A percentile compares a stretch with the other conserved stretches of the same genome.
Evolutionary conservation across 2,888 invertebrate species (phyloP).

Genomic region (Tethea ocularis): DNA sequence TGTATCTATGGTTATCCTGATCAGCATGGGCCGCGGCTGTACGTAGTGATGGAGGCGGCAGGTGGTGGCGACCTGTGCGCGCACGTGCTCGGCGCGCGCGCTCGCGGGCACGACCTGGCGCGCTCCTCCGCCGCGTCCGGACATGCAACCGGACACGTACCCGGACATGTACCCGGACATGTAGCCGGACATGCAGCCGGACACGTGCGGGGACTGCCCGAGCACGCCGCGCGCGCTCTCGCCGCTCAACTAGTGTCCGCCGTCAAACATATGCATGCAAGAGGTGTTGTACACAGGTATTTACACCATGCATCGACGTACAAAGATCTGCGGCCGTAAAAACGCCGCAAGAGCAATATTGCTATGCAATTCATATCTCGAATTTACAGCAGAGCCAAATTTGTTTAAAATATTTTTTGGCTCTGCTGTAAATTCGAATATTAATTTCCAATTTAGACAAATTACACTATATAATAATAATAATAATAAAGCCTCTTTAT

Average conservation of each 20-base stretch:
- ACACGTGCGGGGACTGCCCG: constrained; percentile 55
- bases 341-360: no score
- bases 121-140: constrained; percentile 65
- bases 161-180: constrained; percentile 43
- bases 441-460: no score
- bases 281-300: constrained; percentile 85
- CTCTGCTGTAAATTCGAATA: no score
- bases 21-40: constrained; percentile 88
- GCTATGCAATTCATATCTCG: no score
- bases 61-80: constrained; percentile 89
- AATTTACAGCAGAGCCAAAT: no score
- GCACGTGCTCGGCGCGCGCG: constrained; percentile 86
- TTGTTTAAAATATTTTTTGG: no score
- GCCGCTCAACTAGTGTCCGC: constrained; percentile 85
- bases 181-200: no score
- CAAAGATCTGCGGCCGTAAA: no score
- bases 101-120: constrained; percentile 69
- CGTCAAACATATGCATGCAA: constrained; percentile 86
- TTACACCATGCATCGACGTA: neutral
- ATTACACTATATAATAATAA: no score
- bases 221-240: constrained; percentile 80
- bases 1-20: neutral
- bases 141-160: constrained; percentile 85
- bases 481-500: no score
- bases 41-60: constrained; percentile 89